Percentiles rank a stretch among this genome's conserved stretches.
phyloP scores from a whole-genome alignment of 30 jellyfish, hydroid and myxozoan genomes.

The Rhopilema esculentum region DNA sequence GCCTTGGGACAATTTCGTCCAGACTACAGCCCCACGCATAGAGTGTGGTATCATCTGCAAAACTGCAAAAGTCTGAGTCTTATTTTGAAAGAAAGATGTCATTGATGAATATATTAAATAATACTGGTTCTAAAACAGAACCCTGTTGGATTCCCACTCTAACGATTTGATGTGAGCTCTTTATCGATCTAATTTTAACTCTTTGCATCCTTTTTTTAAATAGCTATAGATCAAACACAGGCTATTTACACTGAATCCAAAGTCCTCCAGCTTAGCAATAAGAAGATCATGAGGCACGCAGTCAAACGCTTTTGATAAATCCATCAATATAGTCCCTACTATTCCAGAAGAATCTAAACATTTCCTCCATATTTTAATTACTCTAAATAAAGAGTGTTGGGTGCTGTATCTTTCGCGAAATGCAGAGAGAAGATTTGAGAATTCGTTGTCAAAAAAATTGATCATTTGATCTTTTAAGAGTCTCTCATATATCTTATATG shows the following conservation, averaged over 20 bases:
- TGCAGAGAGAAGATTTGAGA: conserved; percentile 4
- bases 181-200: conserved; percentile 14
- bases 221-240: too few relatives aligned
- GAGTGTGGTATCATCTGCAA: conserved; percentile 41
- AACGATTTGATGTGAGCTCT: background rate
- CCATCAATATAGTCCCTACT: conserved; percentile 9
- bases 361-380: conserved; percentile 15
- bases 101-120: conserved; percentile 21
- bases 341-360: conserved; percentile 10
- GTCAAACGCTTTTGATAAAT: background rate
- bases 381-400: conserved; percentile 22
- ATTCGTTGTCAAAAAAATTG: background rate
- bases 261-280: too few relatives aligned
- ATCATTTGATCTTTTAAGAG: background rate
- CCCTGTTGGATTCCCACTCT: conserved; percentile 20
- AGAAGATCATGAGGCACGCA: too few relatives aligned
- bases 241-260: too few relatives aligned
- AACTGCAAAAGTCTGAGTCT: conserved; percentile 31
- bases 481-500: background rate
- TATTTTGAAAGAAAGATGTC: conserved; percentile 20
- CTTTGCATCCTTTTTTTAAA: too few relatives aligned
- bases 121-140: conserved; percentile 12
- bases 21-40: conserved; percentile 2
- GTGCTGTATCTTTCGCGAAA: conserved; percentile 8
- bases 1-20: background rate